phyloP scores from a whole-genome alignment of 2,797 vertebrate species.

The Microctenopoma steveboyesi region DNA sequence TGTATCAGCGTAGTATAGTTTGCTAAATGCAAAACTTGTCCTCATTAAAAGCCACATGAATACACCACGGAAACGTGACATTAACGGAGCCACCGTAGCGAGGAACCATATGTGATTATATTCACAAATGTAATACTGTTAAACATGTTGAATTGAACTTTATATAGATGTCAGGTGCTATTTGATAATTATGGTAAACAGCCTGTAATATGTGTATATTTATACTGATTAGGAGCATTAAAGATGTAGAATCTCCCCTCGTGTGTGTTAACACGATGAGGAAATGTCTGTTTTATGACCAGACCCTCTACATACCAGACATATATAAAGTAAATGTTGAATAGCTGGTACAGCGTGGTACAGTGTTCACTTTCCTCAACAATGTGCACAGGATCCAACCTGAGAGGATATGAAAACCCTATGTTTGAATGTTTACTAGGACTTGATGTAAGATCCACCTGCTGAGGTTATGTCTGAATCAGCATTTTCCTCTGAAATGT shows the following conservation, averaged over 20 bases:
- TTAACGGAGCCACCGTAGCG: not conserved
- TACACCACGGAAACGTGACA: not conserved
- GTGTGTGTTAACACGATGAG: not conserved
- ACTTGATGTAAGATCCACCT: conserved; percentile 21
- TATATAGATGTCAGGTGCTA: not conserved
- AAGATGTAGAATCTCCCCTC: not conserved
- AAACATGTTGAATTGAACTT: not conserved
- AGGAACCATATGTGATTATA: not conserved
- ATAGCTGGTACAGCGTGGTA: not conserved
- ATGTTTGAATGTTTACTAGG: conserved; percentile 44
- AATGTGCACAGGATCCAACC: conserved; percentile 22
- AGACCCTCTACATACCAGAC: not conserved
- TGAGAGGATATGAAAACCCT: conserved; percentile 59
- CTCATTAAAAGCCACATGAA: not conserved
- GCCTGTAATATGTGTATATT: not conserved
- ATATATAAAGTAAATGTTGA: not conserved
- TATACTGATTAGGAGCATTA: not conserved
- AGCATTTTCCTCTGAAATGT: not conserved
- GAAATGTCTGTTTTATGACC: conserved; percentile 12
- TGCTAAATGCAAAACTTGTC: not conserved
- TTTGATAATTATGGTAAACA: not conserved
- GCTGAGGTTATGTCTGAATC: conserved; percentile 1
- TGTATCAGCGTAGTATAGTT: not conserved
- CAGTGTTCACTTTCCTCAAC: conserved; percentile 35
- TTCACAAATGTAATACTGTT: not conserved